Conservation (phyloP, 2,888 invertebrate genomes). For the Pterostichus niger region DNA sequence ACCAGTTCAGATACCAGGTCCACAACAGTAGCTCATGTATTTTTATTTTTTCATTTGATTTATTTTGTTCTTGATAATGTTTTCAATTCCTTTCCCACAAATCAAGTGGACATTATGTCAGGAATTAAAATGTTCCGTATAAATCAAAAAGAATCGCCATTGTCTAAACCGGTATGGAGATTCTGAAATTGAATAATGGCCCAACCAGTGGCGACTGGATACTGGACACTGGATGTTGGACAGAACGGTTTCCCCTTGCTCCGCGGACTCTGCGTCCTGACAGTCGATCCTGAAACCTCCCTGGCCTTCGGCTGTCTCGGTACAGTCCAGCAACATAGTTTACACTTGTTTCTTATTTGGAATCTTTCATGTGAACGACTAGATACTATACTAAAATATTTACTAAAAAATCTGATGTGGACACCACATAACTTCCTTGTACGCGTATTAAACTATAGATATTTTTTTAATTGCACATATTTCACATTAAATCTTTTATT, state of each 20-base stretch:
- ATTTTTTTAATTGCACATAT: too few species aligned
- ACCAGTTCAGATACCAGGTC: slow-evolving; percentile 10
- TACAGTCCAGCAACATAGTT: neutral
- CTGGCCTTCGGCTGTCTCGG: slow-evolving; percentile 4
- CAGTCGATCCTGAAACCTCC: neutral
- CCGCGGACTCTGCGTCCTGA: neutral
- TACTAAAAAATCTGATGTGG: too few species aligned
- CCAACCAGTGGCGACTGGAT: slow-evolving; percentile 14
- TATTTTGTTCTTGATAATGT: slow-evolving; percentile 76
- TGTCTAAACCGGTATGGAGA: slow-evolving; percentile 77
- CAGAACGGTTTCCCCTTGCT: neutral
- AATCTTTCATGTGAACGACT: too few species aligned
- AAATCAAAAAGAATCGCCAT: slow-evolving; percentile 75
- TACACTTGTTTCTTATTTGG: neutral
- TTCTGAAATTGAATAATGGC: slow-evolving; percentile 74
- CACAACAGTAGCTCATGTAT: slow-evolving; percentile 52
- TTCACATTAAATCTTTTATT: too few species aligned
- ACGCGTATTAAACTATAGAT: too few species aligned
- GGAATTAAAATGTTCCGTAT: slow-evolving; percentile 76
- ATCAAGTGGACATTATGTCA: slow-evolving; percentile 77
- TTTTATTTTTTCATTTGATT: slow-evolving; percentile 72
- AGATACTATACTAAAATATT: too few species aligned
- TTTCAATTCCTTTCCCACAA: slow-evolving; percentile 76
- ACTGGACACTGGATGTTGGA: slow-evolving; percentile 35
- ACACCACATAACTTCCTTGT: too few species aligned